These are phyloP conservation scores for Scaptomyza polygonia DNA, from an alignment of 2,888 invertebrate genomes.

Conservation along the genomic window DNA sequence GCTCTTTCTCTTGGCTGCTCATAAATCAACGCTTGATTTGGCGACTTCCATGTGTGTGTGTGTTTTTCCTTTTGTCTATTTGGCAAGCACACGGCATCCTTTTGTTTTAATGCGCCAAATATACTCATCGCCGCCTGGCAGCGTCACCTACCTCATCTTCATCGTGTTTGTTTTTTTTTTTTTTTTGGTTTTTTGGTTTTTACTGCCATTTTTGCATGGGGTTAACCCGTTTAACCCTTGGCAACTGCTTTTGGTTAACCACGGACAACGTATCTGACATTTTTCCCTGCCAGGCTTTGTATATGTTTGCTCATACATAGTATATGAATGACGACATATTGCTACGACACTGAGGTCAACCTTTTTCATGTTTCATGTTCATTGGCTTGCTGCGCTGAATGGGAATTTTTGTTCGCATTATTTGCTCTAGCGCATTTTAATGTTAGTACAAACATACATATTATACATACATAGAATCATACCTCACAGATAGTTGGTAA, in stretches of 20 bases:
- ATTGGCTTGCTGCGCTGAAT: constrained; percentile 49
- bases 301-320: neutral
- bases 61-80: constrained; percentile 70
- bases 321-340: constrained; percentile 57
- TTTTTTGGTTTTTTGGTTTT: constrained; percentile 36
- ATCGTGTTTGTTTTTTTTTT: too few relatives aligned
- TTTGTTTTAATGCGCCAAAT: constrained; percentile 77
- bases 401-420: constrained; percentile 24
- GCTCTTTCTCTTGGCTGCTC: constrained; percentile 58
- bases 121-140: constrained; percentile 56
- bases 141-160: constrained; percentile 46
- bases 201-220: constrained; percentile 55
- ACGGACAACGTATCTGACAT: constrained; percentile 64
- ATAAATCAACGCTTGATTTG: constrained; percentile 79
- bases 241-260: constrained; percentile 72
- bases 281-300: constrained; percentile 42
- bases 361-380: constrained; percentile 75
- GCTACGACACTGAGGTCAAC: constrained; percentile 74
- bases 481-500: neutral
- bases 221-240: constrained; percentile 76
- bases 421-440: constrained; percentile 4
- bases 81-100: constrained; percentile 71
- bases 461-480: constrained; percentile 2
- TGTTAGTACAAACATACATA: constrained; percentile 5
- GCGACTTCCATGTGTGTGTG: constrained; percentile 61